These are phyloP conservation scores for Oryzias woworae DNA, from an alignment of 2,113 vertebrate genomes.

Conservation along the genomic window DNA sequence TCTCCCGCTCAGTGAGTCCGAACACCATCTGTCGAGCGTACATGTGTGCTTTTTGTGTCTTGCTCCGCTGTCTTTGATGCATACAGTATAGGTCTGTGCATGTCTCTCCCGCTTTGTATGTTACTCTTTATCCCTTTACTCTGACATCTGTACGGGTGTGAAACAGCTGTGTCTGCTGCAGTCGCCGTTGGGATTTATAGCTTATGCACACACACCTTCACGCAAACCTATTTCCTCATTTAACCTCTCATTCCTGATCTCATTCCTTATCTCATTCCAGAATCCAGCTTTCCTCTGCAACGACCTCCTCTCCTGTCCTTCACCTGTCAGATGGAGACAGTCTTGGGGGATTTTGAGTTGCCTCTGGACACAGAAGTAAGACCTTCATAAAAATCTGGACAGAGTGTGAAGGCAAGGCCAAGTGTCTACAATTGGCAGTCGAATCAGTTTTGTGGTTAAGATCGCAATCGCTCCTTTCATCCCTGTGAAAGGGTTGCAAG, in stretches of 20 bases:
- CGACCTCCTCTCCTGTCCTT: slow-evolving; percentile 4
- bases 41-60: slow-evolving; percentile 16
- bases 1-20: slow-evolving; percentile 28
- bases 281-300: slow-evolving; percentile 24
- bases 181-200: slow-evolving; percentile 54
- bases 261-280: slow-evolving; percentile 48
- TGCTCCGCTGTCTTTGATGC: slow-evolving; percentile 54
- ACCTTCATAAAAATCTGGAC: not conserved
- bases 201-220: slow-evolving; percentile 24
- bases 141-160: slow-evolving; percentile 66
- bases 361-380: slow-evolving; percentile 6
- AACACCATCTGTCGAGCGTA: slow-evolving; percentile 38
- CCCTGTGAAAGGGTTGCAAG: slow-evolving; percentile 6
- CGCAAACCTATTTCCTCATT: slow-evolving; percentile 25
- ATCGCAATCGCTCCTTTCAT: slow-evolving; percentile 2
- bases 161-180: slow-evolving; percentile 65
- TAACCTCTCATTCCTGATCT: slow-evolving; percentile 51
- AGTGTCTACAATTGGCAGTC: slow-evolving; percentile 2
- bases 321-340: not conserved
- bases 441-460: not conserved
- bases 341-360: slow-evolving; percentile 8
- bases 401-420: not conserved
- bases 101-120: slow-evolving; percentile 27
- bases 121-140: slow-evolving; percentile 17
- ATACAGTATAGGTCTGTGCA: slow-evolving; percentile 58